phyloP scores from a whole-genome alignment of 2,888 invertebrate species.

The Heliconius hortense region DNA sequence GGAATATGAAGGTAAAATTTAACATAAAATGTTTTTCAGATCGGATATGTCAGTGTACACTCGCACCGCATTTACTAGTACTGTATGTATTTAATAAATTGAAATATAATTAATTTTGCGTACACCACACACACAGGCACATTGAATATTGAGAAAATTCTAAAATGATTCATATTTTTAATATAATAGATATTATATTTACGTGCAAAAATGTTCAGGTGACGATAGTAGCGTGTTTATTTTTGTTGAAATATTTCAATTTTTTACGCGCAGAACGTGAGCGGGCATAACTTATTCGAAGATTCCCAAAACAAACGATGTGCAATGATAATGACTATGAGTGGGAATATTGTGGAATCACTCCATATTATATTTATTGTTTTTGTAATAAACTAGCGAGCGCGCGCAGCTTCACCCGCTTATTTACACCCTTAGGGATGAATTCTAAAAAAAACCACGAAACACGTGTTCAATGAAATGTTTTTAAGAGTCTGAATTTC shows the following conservation, averaged over 20 bases:
- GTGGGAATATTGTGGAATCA: background rate
- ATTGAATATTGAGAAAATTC: background rate
- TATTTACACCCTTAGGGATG: too few relatives aligned
- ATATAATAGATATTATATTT: background rate
- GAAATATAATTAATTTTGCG: slow-evolving; percentile 29
- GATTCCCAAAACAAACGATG: slow-evolving; percentile 22
- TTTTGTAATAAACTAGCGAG: too few relatives aligned
- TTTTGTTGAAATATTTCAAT: slow-evolving; percentile 27
- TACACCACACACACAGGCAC: slow-evolving; percentile 2
- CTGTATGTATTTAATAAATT: slow-evolving; percentile 28
- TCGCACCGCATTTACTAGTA: slow-evolving; percentile 4
- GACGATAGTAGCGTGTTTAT: slow-evolving; percentile 6
- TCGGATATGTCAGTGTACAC: background rate
- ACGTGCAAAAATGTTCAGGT: background rate
- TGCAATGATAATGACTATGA: background rate
- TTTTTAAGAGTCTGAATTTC: too few relatives aligned
- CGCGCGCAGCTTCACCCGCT: too few relatives aligned
- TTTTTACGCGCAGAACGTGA: slow-evolving; percentile 35
- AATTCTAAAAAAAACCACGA: too few relatives aligned
- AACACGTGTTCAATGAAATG: too few relatives aligned
- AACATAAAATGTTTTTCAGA: slow-evolving; percentile 5
- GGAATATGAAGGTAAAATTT: background rate
- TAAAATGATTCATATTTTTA: slow-evolving; percentile 1
- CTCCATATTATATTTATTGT: background rate
- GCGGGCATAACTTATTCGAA: slow-evolving; percentile 33